A percentile compares a stretch with the other conserved stretches of the same genome.
These are phyloP conservation scores for Styela clava DNA, from an alignment of 23 tunicate species.

Conservation along the genomic window DNA sequence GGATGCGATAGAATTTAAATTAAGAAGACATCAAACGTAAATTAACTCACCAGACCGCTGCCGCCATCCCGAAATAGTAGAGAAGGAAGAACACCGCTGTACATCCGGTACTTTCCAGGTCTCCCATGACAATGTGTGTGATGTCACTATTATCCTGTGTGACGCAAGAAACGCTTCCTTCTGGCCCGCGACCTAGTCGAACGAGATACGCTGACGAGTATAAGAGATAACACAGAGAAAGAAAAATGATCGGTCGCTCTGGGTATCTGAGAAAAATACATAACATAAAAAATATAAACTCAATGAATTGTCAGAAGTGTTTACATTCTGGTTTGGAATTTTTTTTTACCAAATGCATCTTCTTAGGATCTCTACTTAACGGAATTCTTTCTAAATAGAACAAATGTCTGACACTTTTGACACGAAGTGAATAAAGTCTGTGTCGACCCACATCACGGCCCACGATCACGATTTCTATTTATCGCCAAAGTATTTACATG, in stretches of 20 bases:
- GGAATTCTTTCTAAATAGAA: too few species aligned
- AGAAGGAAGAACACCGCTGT: conserved; percentile 71
- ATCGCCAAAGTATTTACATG: too few species aligned
- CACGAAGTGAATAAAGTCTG: too few species aligned
- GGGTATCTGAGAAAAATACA: conserved; percentile 52
- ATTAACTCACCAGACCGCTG: conserved; percentile 68
- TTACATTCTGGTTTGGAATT: too few species aligned
- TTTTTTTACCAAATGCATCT: too few species aligned
- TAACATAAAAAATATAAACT: neutral
- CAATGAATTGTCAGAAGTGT: too few species aligned
- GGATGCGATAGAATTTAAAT: too few species aligned
- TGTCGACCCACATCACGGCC: too few species aligned
- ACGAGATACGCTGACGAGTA: conserved; percentile 66
- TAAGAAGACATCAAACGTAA: too few species aligned
- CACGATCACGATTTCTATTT: too few species aligned
- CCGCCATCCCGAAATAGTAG: conserved; percentile 85
- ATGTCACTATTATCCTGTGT: neutral
- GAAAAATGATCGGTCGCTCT: conserved; percentile 71
- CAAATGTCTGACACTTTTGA: too few species aligned
- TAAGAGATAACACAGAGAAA: conserved; percentile 51
- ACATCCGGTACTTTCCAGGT: conserved; percentile 55
- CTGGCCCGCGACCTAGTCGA: conserved; percentile 37
- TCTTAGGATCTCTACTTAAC: too few species aligned
- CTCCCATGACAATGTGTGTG: conserved; percentile 45
- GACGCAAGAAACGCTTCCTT: conserved; percentile 46